Base-by-base conservation (phyloP, 2,113 vertebrate genomes). In the Larimichthys crocea region DNA sequence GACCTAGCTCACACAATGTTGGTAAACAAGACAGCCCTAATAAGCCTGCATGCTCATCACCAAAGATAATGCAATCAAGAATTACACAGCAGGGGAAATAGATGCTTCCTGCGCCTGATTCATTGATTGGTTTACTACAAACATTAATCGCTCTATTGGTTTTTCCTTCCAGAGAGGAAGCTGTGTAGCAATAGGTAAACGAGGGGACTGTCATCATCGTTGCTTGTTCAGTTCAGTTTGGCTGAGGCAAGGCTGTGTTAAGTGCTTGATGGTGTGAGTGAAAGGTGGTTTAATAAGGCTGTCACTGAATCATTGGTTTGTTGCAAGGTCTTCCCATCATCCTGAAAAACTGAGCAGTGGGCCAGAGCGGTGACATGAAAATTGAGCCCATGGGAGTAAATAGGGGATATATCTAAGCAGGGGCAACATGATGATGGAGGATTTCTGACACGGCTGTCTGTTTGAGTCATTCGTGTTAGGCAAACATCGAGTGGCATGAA, bases 131-230 rank as follows among this genome's bases (percentile, higher is more conserved):
- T 66, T 79, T 49, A 72, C 74, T 73, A 68, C 78, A 75, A 89
- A 76, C 84, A 88, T 69, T 64, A 87, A 88, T 83, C 31, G 4
- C 82, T 80, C 78, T 71, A 55, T 92, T 83, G 86, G 69, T 80
- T 85, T 87, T 89, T 74, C 61, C 79, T 83, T 65, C 75, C 44
- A 77, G 84, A 65, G 71, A 65, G 50, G 17, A 76, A 46, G 46
- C 50, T 80, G 61, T 48, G 49, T 48, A 59, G 60, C 56, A 71
- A 82, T 80, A 89, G 82, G 87, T 84, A 70, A 73, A 79, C 5
- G 3, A 61, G 52, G 50, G 55, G 29, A 22, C 19, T 19, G 63
- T 62, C 79, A 60, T 84, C 74, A 40, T 9, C 57, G 46, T 78
- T 7, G 77, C 86, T 86, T 79, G 85, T 65, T 90, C 80, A 74